phyloP scores from a whole-genome alignment of 2,797 vertebrate species.

The Caiman crocodilus region DNA sequence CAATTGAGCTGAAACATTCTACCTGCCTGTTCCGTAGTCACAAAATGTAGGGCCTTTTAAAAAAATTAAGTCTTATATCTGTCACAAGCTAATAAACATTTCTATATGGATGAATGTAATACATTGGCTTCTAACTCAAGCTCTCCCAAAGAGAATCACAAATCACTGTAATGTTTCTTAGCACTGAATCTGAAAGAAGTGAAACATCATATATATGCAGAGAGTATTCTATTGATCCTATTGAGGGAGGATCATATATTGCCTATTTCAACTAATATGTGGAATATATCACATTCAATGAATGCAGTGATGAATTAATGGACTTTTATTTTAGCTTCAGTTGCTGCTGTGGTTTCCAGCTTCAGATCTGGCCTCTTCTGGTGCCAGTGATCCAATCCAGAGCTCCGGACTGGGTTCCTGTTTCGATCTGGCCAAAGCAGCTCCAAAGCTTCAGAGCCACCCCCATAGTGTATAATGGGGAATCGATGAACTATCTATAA shows the following conservation, averaged over 20 bases:
- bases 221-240: not conserved
- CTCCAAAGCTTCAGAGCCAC: no score
- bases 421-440: no score
- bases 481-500: no score
- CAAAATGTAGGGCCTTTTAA: not conserved
- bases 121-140: not conserved
- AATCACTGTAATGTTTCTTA: not conserved
- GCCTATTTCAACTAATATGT: not conserved
- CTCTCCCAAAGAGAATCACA: not conserved
- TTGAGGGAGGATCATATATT: not conserved
- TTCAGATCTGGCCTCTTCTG: no score
- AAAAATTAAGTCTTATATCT: not conserved
- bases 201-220: not conserved
- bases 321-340: not conserved
- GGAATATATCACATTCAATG: not conserved
- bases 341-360: not conserved
- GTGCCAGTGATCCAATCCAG: no score
- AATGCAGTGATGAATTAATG: not conserved
- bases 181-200: not conserved
- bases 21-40: not conserved
- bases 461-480: no score
- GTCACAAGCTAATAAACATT: not conserved
- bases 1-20: not conserved
- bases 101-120: not conserved
- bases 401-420: no score